A percentile compares a stretch with the other conserved stretches of the same genome.
Conservation (phyloP, 2,113 vertebrate species). For the Pionites leucogaster region DNA sequence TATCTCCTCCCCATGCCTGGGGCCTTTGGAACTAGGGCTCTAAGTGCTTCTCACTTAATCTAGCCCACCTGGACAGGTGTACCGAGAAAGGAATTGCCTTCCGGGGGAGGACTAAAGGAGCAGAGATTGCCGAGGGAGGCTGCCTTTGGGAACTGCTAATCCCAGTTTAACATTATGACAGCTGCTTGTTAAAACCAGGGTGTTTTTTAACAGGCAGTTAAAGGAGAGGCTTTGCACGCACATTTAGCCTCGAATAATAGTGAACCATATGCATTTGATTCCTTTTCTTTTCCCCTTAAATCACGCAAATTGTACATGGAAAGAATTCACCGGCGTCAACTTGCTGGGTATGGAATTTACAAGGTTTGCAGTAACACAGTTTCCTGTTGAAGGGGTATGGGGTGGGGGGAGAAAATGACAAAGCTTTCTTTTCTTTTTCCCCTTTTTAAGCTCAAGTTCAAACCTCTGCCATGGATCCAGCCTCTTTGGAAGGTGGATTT, state of each 20-base stretch:
- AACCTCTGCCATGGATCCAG: not conserved
- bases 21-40: not conserved
- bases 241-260: constrained; percentile 47
- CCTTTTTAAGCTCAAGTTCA: not conserved
- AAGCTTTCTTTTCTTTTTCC: constrained; percentile 1
- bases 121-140: not conserved
- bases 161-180: constrained; percentile 47
- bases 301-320: constrained; percentile 28
- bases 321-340: constrained; percentile 61
- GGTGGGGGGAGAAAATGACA: constrained; percentile 17
- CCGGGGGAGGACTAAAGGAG: constrained; percentile 20
- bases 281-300: constrained; percentile 35
- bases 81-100: constrained; percentile 51
- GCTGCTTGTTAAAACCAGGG: constrained; percentile 52
- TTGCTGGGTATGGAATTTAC: constrained; percentile 46
- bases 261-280: constrained; percentile 62
- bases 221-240: constrained; percentile 51
- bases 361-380: constrained; percentile 54
- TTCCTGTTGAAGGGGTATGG: constrained; percentile 3
- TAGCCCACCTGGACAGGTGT: constrained; percentile 57
- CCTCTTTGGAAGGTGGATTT: not conserved
- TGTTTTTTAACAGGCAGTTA: constrained; percentile 57
- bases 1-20: constrained; percentile 30
- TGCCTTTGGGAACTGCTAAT: constrained; percentile 58
- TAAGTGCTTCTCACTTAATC: constrained; percentile 55